Conservation (phyloP, 2,888 invertebrate genomes). For the Abrostola triplasia region DNA sequence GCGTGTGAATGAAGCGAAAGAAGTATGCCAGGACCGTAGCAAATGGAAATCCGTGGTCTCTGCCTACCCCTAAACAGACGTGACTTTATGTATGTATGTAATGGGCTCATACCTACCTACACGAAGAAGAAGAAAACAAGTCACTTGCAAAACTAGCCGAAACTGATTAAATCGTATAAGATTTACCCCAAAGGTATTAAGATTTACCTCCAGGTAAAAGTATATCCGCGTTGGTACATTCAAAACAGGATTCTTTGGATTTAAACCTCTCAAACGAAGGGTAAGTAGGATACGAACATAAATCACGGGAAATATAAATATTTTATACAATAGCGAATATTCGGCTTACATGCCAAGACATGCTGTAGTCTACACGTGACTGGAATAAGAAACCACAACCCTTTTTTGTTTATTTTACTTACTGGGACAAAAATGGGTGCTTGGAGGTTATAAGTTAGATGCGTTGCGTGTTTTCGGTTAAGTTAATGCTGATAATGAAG, state of each 20-base stretch:
- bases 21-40: no score
- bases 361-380: slow-evolving; percentile 41
- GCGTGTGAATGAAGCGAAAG: no score
- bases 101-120: no score
- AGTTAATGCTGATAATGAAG: no score
- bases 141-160: no score
- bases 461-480: not conserved
- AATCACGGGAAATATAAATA: slow-evolving; percentile 44
- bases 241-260: no score
- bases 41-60: no score
- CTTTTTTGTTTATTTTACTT: slow-evolving; percentile 20
- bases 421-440: not conserved
- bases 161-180: no score
- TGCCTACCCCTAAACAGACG: no score
- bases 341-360: slow-evolving; percentile 35
- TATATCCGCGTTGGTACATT: slow-evolving; percentile 3
- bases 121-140: no score
- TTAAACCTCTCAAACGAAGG: slow-evolving; percentile 18
- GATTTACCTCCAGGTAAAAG: not conserved
- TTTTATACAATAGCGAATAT: slow-evolving; percentile 35
- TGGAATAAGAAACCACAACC: slow-evolving; percentile 30
- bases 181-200: not conserved
- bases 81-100: no score
- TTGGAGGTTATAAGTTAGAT: not conserved
- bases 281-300: slow-evolving; percentile 15